These are phyloP conservation scores for Craseonycteris thonglongyai DNA, from an alignment of 2,113 vertebrate species.

Conservation along the genomic window DNA sequence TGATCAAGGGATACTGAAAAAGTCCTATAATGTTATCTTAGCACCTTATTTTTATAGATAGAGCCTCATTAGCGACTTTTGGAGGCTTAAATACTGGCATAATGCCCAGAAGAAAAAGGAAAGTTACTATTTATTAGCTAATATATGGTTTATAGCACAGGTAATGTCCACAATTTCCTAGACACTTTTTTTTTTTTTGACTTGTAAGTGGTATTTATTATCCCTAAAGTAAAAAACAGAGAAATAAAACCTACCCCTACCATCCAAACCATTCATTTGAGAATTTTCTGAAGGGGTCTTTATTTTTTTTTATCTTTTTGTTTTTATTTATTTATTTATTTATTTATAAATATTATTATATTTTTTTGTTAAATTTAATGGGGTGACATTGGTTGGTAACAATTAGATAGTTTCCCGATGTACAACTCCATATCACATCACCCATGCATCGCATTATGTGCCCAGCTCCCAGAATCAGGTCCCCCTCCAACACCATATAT, in stretches of 20 bases:
- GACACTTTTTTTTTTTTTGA: not conserved
- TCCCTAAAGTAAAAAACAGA: not conserved
- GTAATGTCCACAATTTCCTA: not conserved
- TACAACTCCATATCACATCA: no score
- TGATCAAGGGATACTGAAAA: conserved; percentile 19
- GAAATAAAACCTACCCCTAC: not conserved
- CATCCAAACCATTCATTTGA: not conserved
- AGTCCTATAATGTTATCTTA: not conserved
- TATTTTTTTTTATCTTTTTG: no score
- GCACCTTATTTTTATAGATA: not conserved
- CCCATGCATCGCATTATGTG: no score
- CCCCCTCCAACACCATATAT: no score
- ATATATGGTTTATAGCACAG: not conserved
- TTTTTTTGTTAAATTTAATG: no score
- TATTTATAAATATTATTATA: no score
- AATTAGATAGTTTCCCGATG: no score
- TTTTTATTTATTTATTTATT: no score
- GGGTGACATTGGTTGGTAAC: no score
- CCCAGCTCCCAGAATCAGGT: no score
- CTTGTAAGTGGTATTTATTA: not conserved
- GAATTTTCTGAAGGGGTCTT: not conserved
- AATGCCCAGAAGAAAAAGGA: not conserved
- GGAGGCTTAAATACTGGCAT: not conserved
- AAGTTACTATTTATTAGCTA: not conserved
- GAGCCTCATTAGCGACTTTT: not conserved